A percentile compares a stretch with the other conserved stretches of the same genome.
Conservation (phyloP, 2,113 vertebrate species). For the Mus pahari region DNA sequence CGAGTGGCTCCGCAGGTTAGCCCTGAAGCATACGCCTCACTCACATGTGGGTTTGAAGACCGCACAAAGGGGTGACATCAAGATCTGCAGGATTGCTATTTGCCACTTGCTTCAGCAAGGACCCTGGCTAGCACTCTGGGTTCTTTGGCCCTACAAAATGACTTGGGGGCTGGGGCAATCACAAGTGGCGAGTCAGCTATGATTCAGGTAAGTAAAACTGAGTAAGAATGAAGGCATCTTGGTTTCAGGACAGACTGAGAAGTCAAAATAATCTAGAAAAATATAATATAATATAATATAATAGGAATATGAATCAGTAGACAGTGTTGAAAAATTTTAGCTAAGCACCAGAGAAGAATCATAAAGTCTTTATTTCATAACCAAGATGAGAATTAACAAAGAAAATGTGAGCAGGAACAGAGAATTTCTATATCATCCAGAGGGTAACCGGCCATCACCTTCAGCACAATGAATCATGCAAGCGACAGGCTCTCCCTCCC, state of each 20-base stretch:
- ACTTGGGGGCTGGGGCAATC: background rate
- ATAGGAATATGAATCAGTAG: background rate
- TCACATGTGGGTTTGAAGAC: background rate
- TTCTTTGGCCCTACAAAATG: background rate
- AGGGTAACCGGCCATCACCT: background rate
- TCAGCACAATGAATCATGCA: background rate
- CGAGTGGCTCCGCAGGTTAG: background rate
- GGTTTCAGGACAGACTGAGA: conserved; percentile 14
- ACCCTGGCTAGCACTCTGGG: background rate
- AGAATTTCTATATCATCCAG: background rate
- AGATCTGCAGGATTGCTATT: background rate
- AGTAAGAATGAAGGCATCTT: background rate
- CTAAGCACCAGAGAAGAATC: background rate
- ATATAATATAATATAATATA: background rate
- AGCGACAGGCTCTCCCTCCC: background rate
- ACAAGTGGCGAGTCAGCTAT: background rate
- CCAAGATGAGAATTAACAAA: background rate
- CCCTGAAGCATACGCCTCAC: background rate
- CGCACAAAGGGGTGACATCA: background rate
- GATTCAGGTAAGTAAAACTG: conserved; percentile 29
- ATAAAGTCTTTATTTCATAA: background rate
- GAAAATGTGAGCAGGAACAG: background rate
- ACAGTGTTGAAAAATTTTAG: background rate
- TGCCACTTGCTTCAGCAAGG: background rate
- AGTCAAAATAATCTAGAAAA: background rate